A percentile compares a stretch with the other conserved stretches of the same genome.
phyloP scores from a whole-genome alignment of 2,113 vertebrate species.

The Anoplopoma fimbria region DNA sequence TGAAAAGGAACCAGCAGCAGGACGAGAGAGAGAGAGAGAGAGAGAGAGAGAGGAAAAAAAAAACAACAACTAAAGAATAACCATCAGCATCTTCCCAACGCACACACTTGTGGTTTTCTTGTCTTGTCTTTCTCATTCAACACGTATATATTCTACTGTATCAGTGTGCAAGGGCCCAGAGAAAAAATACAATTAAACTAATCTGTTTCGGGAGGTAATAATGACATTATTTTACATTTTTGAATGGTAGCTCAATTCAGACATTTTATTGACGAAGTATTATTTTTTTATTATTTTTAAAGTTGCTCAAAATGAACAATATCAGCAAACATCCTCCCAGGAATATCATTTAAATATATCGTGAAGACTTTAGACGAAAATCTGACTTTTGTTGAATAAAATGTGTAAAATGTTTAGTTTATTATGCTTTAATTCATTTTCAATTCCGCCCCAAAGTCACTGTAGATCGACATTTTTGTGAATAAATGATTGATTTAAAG shows the following conservation, averaged over 20 bases:
- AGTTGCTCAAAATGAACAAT: background rate
- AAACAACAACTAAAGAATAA: constrained; percentile 80
- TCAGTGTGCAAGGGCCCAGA: background rate
- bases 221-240: background rate
- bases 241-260: background rate
- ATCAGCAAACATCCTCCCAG: background rate
- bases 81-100: constrained; percentile 83
- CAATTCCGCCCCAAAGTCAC: background rate
- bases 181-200: constrained; percentile 40
- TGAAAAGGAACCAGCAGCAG: constrained; percentile 97
- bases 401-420: background rate
- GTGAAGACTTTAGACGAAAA: background rate
- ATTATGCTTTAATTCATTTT: background rate
- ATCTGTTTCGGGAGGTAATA: background rate
- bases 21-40: constrained; percentile 83
- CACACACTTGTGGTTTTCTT: constrained; percentile 41
- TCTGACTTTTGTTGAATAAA: background rate
- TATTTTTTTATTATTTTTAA: background rate
- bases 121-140: constrained; percentile 7
- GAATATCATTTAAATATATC: background rate
- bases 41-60: constrained; percentile 46
- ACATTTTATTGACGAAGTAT: background rate
- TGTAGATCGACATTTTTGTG: background rate
- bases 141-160: background rate
- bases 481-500: background rate